Conservation (phyloP, 2,113 vertebrate species). For the Acanthisitta chloris region DNA sequence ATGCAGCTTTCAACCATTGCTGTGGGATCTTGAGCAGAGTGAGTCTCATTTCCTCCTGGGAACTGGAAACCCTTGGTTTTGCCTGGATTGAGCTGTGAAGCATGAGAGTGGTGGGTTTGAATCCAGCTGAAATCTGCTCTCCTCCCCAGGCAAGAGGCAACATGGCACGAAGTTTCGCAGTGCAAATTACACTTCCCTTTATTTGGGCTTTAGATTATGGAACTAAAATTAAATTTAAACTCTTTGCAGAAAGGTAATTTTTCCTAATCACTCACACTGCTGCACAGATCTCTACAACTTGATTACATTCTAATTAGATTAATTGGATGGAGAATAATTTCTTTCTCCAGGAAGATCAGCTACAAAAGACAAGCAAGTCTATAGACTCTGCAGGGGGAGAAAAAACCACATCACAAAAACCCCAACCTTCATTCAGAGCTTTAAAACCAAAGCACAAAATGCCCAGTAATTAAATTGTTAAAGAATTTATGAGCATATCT, state of each 20-base stretch:
- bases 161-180: background rate
- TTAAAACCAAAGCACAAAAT: slow-evolving; percentile 36
- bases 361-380: slow-evolving; percentile 6
- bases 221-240: slow-evolving; percentile 58
- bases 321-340: slow-evolving; percentile 71
- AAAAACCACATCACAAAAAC: background rate
- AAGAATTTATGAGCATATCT: slow-evolving; percentile 39
- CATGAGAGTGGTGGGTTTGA: background rate
- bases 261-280: slow-evolving; percentile 69
- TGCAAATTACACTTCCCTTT: background rate
- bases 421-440: background rate
- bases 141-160: background rate
- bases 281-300: slow-evolving; percentile 65
- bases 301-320: slow-evolving; percentile 74
- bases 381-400: background rate
- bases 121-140: background rate
- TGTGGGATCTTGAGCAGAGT: accelerated
- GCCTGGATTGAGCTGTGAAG: background rate
- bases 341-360: slow-evolving; percentile 55
- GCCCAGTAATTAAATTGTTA: slow-evolving; percentile 57
- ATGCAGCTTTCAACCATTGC: background rate
- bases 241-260: slow-evolving; percentile 63
- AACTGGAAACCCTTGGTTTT: background rate
- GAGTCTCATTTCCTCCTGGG: background rate
- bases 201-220: slow-evolving; percentile 59